phyloP scores from a whole-genome alignment of 1,140 invertebrate genomes.

The Ceratoteleas bidentatus region DNA sequence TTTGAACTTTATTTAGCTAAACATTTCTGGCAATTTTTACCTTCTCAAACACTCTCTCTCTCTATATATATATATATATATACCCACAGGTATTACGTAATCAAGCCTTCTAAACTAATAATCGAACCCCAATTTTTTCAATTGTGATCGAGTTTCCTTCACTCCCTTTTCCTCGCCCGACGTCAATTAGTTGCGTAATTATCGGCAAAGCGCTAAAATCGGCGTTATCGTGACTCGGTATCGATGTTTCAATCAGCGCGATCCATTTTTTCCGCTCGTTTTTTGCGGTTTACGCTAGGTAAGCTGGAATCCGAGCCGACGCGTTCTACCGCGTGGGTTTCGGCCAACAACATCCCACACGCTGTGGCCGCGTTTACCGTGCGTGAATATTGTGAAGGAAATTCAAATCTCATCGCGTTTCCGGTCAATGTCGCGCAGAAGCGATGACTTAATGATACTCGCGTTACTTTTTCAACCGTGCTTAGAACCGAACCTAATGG shows the following conservation, averaged over 20 bases:
- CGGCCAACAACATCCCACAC: slow-evolving; percentile 48
- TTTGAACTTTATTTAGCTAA: no score
- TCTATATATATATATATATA: not conserved
- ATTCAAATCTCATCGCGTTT: slow-evolving; percentile 72
- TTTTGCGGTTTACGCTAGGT: slow-evolving; percentile 33
- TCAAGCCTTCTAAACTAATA: not conserved
- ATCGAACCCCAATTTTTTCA: slow-evolving; percentile 10
- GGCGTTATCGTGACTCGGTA: not conserved
- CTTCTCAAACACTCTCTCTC: no score
- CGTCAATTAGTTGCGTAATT: slow-evolving; percentile 6
- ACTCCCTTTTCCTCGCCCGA: not conserved
- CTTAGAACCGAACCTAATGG: slow-evolving; percentile 2
- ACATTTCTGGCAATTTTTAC: no score
- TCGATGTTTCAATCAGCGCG: slow-evolving; percentile 2
- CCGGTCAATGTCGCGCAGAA: slow-evolving; percentile 49
- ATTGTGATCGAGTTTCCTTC: slow-evolving; percentile 14
- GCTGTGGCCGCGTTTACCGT: slow-evolving; percentile 32
- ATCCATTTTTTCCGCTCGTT: slow-evolving; percentile 1
- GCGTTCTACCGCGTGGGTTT: slow-evolving; percentile 51
- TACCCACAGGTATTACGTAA: no score
- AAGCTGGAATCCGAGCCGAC: slow-evolving; percentile 27
- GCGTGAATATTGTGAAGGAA: slow-evolving; percentile 69
- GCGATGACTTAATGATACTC: slow-evolving; percentile 35
- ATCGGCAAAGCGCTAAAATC: not conserved
- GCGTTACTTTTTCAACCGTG: slow-evolving; percentile 18